These are phyloP conservation scores for Dryobates pubescens DNA, from an alignment of 2,797 vertebrate genomes.

Conservation along the genomic window DNA sequence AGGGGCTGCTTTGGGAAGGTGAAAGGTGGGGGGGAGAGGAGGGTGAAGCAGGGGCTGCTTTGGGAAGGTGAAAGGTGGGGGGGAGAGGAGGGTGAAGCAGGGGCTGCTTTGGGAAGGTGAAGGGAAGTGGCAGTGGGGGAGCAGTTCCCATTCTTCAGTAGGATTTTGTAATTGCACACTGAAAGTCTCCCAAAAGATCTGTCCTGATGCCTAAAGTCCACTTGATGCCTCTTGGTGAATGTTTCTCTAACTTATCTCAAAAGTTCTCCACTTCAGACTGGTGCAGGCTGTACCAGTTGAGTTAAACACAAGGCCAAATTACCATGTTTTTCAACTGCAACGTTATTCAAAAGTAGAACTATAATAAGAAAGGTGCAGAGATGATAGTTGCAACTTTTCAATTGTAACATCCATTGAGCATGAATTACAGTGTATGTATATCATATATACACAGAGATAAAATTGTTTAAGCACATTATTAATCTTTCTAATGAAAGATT, in stretches of 20 bases:
- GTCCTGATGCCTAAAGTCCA: not conserved
- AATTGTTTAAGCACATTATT: not conserved
- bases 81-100: no score
- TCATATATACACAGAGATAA: not conserved
- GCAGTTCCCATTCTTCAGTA: not conserved
- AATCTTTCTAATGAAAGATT: not conserved
- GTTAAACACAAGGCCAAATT: not conserved
- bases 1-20: no score
- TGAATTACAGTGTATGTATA: not conserved
- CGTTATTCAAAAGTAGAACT: not conserved
- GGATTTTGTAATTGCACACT: not conserved
- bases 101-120: no score
- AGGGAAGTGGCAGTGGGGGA: no score
- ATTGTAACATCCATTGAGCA: not conserved
- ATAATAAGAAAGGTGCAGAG: not conserved
- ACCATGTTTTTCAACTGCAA: not conserved
- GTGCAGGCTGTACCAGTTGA: not conserved
- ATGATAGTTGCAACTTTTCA: not conserved
- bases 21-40: no score
- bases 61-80: no score
- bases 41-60: no score
- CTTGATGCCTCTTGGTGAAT: not conserved
- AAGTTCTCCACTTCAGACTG: not conserved
- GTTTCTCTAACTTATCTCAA: conserved; percentile 45
- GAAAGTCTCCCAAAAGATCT: not conserved